Evolutionary conservation across 2,888 invertebrate species (phyloP).

Genomic region (Drosophila suboccidentalis): DNA sequence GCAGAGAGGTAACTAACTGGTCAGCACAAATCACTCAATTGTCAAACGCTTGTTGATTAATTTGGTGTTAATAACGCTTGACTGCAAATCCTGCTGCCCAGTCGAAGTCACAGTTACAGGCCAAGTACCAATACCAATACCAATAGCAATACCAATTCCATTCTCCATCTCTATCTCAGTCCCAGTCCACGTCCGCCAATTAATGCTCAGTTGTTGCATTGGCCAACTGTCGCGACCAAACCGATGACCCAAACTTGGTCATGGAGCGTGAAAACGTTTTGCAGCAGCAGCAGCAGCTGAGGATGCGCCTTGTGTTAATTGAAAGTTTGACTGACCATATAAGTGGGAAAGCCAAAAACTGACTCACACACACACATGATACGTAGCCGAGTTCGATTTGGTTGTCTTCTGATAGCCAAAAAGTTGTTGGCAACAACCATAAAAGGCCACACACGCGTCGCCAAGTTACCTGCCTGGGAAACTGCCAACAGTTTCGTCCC

Average conservation of each 20-base stretch:
- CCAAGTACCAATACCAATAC: not conserved
- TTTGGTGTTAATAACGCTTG: conserved; percentile 77
- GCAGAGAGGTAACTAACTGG: conserved; percentile 26
- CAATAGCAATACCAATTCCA: too few relatives aligned
- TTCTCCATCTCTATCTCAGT: not conserved
- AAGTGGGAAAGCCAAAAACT: conserved; percentile 67
- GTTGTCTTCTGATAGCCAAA: conserved; percentile 78
- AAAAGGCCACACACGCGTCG: conserved; percentile 76
- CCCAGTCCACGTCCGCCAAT: conserved; percentile 52
- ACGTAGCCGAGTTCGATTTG: conserved; percentile 66
- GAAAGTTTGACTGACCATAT: conserved; percentile 77
- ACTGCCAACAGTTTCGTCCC: conserved; percentile 45
- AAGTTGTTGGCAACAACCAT: conserved; percentile 57
- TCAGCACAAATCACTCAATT: conserved; percentile 75
- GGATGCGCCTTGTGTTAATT: conserved; percentile 78
- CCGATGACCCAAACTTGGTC: conserved; percentile 68
- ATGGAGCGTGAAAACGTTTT: conserved; percentile 74
- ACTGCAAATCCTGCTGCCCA: conserved; percentile 43
- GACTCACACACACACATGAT: conserved; percentile 33
- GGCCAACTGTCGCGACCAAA: conserved; percentile 53
- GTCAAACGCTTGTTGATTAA: conserved; percentile 78
- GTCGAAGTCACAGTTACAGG: conserved; percentile 5
- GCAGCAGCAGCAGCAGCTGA: conserved; percentile 46
- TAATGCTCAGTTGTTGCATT: conserved; percentile 55
- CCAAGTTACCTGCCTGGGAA: conserved; percentile 61